Evolutionary conservation across 1,140 invertebrate genomes (phyloP).

Genomic region (Drosophila micromelanica): DNA sequence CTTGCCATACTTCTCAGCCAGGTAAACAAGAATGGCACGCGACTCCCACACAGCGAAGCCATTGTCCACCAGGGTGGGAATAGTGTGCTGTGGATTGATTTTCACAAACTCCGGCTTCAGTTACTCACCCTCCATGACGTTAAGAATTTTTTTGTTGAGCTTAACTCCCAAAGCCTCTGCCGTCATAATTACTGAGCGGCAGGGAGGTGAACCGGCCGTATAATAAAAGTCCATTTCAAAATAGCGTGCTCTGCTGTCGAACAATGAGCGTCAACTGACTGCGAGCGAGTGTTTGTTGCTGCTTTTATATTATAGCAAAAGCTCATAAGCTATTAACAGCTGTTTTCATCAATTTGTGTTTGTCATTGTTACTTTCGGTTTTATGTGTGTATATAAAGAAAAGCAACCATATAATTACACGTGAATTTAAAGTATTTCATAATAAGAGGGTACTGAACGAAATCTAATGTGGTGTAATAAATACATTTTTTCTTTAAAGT

Average conservation of each 20-base stretch:
- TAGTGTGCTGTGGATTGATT: slow-evolving; percentile 86
- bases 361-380: slow-evolving; percentile 48
- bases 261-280: slow-evolving; percentile 43
- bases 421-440: not conserved
- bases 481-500: too few species aligned
- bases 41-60: slow-evolving; percentile 89
- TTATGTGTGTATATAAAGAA: not conserved
- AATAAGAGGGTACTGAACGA: not conserved
- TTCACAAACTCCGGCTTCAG: slow-evolving; percentile 89
- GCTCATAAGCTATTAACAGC: not conserved
- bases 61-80: slow-evolving; percentile 89
- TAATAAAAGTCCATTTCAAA: slow-evolving; percentile 86
- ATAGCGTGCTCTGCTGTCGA: not conserved
- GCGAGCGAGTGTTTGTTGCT: not conserved
- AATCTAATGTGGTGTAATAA: not conserved
- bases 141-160: slow-evolving; percentile 88
- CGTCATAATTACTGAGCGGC: slow-evolving; percentile 88
- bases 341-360: slow-evolving; percentile 18
- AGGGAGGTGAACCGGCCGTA: slow-evolving; percentile 88
- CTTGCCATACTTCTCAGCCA: slow-evolving; percentile 88
- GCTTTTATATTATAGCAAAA: slow-evolving; percentile 34
- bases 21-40: slow-evolving; percentile 89
- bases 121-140: slow-evolving; percentile 88
- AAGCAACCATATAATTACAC: not conserved
- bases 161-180: slow-evolving; percentile 89